Evolutionary conservation across 2,113 vertebrate genomes (phyloP).

Genomic region (Centrocercus urophasianus): DNA sequence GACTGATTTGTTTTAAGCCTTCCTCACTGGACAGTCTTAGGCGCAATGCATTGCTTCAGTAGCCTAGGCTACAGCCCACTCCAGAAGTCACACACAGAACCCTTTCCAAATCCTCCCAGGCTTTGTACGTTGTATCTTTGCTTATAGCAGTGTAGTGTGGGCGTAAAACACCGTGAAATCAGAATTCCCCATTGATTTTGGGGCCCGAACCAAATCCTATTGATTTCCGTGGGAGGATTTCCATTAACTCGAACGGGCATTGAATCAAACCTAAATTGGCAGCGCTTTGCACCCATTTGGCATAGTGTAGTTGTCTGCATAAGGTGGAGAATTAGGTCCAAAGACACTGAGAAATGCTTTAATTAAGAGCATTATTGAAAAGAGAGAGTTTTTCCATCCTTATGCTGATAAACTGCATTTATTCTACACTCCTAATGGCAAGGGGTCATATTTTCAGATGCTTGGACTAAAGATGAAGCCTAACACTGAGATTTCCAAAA

Average conservation of each 20-base stretch:
- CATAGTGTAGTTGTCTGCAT: constrained; percentile 24
- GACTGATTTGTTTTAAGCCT: neutral
- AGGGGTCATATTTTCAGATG: neutral
- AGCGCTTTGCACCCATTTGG: constrained; percentile 52
- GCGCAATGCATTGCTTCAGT: neutral
- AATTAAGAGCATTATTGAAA: constrained; percentile 39
- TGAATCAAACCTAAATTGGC: constrained; percentile 66
- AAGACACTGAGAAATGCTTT: constrained; percentile 54
- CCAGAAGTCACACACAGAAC: neutral
- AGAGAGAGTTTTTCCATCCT: neutral
- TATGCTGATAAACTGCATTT: neutral
- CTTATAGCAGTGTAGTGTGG: neutral
- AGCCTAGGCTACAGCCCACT: neutral
- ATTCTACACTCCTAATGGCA: neutral
- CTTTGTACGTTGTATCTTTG: constrained; percentile 1
- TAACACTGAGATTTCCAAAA: neutral
- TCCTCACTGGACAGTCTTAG: neutral
- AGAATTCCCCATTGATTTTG: constrained; percentile 29
- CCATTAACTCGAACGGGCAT: constrained; percentile 59
- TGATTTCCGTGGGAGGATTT: constrained; percentile 52
- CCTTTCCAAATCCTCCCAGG: neutral
- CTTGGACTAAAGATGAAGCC: neutral
- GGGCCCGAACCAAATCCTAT: constrained; percentile 42
- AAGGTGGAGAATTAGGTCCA: constrained; percentile 65
- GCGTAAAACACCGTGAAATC: constrained; percentile 11